Percentiles rank a stretch among this genome's conserved stretches.
These are phyloP conservation scores for Agrochola circellaris DNA, from an alignment of 2,888 invertebrate genomes.

Conservation along the genomic window DNA sequence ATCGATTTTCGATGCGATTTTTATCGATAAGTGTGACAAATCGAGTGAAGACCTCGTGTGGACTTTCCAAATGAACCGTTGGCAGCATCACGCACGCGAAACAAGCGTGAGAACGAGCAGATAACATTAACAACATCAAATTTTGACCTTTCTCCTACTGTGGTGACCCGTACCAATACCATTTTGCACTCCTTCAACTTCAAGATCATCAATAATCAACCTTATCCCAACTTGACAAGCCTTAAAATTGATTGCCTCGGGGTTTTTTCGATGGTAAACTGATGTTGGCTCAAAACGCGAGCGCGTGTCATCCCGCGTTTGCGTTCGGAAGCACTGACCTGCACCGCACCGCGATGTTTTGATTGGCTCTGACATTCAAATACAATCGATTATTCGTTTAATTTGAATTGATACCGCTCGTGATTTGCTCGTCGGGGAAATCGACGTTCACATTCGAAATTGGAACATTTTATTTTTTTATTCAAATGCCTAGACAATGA, in stretches of 20 bases:
- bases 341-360: constrained; percentile 85
- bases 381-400: constrained; percentile 88
- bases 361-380: constrained; percentile 89
- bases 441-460: constrained; percentile 73
- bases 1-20: constrained; percentile 73
- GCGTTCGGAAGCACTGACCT: constrained; percentile 88
- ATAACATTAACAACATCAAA: constrained; percentile 83
- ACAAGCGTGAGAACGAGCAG: constrained; percentile 86
- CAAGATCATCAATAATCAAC: constrained; percentile 49
- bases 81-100: constrained; percentile 79
- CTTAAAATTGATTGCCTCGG: constrained; percentile 39
- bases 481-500: constrained; percentile 48
- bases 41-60: constrained; percentile 78
- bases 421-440: constrained; percentile 67
- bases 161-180: constrained; percentile 69
- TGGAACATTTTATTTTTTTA: constrained; percentile 69
- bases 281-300: constrained; percentile 76
- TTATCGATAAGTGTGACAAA: constrained; percentile 80
- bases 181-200: constrained; percentile 58
- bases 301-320: constrained; percentile 87
- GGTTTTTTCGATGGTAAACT: constrained; percentile 55
- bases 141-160: constrained; percentile 83
- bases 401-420: constrained; percentile 83
- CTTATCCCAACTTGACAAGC: constrained; percentile 51
- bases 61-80: constrained; percentile 80